Base-by-base conservation (phyloP, 2,797 vertebrate species). In the Graptemys geographica region DNA sequence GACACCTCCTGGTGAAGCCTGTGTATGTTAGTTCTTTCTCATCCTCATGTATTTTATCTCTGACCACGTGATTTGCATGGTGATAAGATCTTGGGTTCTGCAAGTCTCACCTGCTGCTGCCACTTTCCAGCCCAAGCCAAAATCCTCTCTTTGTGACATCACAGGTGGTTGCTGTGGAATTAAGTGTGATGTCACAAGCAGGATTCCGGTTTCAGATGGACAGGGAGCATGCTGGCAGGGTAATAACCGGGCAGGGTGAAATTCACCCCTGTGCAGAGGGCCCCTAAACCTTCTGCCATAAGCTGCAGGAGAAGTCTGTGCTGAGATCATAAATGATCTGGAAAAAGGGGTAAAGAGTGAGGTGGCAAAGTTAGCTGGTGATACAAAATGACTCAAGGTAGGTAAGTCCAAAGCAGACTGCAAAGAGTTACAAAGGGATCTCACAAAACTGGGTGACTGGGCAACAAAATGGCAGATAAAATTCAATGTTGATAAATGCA, bases 41-140 rank as follows among this genome's bases (percentile, higher is more conserved):
- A 2, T 11, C 56, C 25, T 2, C 4, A 1, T 0, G 0, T 8
- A 11, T 51, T 31, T 37, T 16, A 57, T 4, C 27, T 8, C 13
- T 3, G 53, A 11, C 21, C 55, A 55, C 1, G 47, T 83, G 13
- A 19, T 84, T 37, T 59, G 65, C 51, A 69, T 11, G 21, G n/a
- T 10, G 33, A 1, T 3, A 33, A 86, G 21, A 1, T 13, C 72
- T 78, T 12, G 4, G 19, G 49, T 59, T 74, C 53, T 41, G 33
- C 9, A 78, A 23, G 2, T 37, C 57, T 2, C 3, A 23, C 19
- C 28, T 5, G 0, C 15, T 82, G 9, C 81, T 28, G 83, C 6
- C 4, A 0, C 3, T 11, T 51, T 51, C 81, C 74, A 76, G 53
- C 31, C 59, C 0, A 0, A 37, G 88, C 19, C 79, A 55, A 79